Conservation (phyloP, 2,113 vertebrate species). For the Rhinoderma darwinii region DNA sequence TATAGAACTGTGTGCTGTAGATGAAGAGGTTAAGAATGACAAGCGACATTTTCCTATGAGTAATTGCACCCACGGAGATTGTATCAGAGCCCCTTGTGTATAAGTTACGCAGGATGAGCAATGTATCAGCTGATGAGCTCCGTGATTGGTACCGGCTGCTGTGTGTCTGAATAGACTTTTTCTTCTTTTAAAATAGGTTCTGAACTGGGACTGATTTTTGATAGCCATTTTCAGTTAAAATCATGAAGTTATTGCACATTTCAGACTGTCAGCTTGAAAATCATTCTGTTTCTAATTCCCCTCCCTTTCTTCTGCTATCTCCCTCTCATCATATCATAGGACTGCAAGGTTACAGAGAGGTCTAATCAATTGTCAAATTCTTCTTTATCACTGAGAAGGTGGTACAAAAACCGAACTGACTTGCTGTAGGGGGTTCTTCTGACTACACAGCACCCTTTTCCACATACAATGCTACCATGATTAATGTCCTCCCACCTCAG, state of each 20-base stretch:
- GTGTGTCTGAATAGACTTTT: slow-evolving; percentile 72
- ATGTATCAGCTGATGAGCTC: slow-evolving; percentile 67
- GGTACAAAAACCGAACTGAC: slow-evolving; percentile 79
- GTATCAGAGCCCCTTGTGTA: slow-evolving; percentile 73
- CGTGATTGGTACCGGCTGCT: slow-evolving; percentile 79
- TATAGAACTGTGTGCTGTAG: not conserved
- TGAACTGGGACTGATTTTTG: slow-evolving; percentile 83
- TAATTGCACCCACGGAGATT: slow-evolving; percentile 77
- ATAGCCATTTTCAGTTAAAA: slow-evolving; percentile 85
- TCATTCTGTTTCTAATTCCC: slow-evolving; percentile 70
- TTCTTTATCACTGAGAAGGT: slow-evolving; percentile 81
- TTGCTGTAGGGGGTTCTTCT: slow-evolving; percentile 82
- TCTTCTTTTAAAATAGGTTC: slow-evolving; percentile 77
- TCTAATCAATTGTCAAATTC: slow-evolving; percentile 89
- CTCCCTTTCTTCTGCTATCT: slow-evolving; percentile 64
- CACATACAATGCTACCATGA: slow-evolving; percentile 86
- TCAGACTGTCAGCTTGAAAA: slow-evolving; percentile 76
- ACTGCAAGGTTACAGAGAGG: slow-evolving; percentile 83
- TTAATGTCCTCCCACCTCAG: slow-evolving; percentile 89
- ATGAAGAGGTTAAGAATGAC: slow-evolving; percentile 48
- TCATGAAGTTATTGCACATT: slow-evolving; percentile 86
- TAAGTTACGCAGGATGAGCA: slow-evolving; percentile 69
- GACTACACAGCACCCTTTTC: slow-evolving; percentile 82
- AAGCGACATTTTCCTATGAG: slow-evolving; percentile 69
- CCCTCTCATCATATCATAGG: slow-evolving; percentile 79